These are phyloP conservation scores for Hycleus phaleratus DNA, from an alignment of 1,140 invertebrate species.

Conservation along the genomic window DNA sequence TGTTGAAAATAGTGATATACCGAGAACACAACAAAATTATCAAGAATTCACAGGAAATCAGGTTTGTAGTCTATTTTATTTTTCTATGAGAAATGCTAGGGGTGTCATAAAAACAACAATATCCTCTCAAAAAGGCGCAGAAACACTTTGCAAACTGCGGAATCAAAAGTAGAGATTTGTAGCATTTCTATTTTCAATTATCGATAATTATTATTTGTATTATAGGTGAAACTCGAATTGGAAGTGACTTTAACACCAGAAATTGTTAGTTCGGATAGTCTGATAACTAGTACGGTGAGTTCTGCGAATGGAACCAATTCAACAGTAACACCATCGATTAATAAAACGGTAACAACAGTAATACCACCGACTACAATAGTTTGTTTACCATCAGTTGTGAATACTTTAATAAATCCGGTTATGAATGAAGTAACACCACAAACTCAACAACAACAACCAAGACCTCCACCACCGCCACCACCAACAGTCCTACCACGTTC, in stretches of 20 bases:
- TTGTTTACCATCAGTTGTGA: conserved; percentile 42
- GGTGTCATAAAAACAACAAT: no score
- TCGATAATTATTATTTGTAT: background rate
- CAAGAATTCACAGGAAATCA: background rate
- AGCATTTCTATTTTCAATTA: no score
- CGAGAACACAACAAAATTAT: conserved; percentile 5
- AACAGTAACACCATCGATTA: conserved; percentile 28
- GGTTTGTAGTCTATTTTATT: no score
- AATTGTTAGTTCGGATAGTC: conserved; percentile 40
- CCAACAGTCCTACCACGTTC: conserved; percentile 24
- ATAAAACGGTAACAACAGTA: conserved; percentile 38
- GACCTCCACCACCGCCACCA: conserved; percentile 9
- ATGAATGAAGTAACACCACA: conserved; percentile 29
- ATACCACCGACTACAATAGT: conserved; percentile 48
- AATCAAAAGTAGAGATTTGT: no score
- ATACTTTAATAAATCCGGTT: conserved; percentile 33
- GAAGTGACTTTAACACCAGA: conserved; percentile 48
- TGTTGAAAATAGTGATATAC: no score
- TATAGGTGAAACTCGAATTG: conserved; percentile 45
- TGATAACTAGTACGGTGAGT: conserved; percentile 41
- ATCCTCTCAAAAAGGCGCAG: no score
- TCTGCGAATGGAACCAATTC: conserved; percentile 35
- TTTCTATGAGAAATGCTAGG: no score
- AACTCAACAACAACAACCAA: conserved; percentile 2
- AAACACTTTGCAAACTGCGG: no score